These are phyloP conservation scores for Pteruthius melanotis DNA, from an alignment of 2,113 vertebrate genomes.

Conservation along the genomic window DNA sequence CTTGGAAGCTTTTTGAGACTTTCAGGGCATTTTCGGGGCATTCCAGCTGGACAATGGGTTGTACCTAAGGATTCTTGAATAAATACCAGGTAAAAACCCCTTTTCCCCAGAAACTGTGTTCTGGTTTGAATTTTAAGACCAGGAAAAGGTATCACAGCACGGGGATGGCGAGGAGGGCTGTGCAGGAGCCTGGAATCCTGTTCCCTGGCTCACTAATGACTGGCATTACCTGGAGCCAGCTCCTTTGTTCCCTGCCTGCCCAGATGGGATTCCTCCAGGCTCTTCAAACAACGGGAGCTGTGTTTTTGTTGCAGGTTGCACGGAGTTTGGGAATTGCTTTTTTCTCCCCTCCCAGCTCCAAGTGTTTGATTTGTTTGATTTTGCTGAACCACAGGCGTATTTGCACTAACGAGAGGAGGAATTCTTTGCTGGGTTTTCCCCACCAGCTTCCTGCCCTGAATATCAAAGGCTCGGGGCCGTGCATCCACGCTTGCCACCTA, in stretches of 20 bases:
- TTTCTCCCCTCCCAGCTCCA: not conserved
- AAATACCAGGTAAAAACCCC: no score
- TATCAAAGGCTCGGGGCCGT: not conserved
- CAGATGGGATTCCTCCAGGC: not conserved
- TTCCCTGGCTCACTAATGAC: not conserved
- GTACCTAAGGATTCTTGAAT: no score
- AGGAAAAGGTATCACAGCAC: no score
- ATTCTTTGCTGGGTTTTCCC: conserved; percentile 6
- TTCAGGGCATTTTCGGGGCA: no score
- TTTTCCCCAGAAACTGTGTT: no score
- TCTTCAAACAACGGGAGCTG: not conserved
- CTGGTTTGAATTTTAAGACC: no score
- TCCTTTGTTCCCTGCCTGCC: not conserved
- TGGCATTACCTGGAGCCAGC: not conserved
- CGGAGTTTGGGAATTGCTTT: not conserved
- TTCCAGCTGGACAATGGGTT: no score
- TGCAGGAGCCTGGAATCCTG: not conserved
- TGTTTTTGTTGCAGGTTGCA: not conserved
- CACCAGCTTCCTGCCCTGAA: not conserved
- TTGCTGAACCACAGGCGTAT: not conserved
- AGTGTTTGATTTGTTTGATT: not conserved
- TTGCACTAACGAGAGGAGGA: not conserved
- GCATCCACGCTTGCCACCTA: not conserved
- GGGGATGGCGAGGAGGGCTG: accelerated
- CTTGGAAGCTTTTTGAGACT: no score